Base-by-base conservation (phyloP, 92 coral and sea anemone species). In the Diadumene lineata region DNA sequence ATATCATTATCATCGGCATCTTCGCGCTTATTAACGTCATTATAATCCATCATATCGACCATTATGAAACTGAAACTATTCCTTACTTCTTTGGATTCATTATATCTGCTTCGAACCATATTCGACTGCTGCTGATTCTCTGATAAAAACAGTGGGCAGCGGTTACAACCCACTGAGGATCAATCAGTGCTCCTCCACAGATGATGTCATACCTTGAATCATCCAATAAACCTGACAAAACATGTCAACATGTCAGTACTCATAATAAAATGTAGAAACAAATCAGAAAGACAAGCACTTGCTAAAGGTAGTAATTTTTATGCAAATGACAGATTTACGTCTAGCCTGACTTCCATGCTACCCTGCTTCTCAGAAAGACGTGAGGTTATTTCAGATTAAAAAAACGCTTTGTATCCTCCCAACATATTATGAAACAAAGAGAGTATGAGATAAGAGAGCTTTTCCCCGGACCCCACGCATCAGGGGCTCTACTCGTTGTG, bases 61-160 rank as follows among this genome's bases (percentile, higher is more conserved):
- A 38, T 38, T 13, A 38, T 38, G 48, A 38, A 4, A 38, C 48
- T 38, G 6, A 86, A 88, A 63, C 13, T 38, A 38, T 38, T 38
- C 13, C 68, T 62, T 62, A 62, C 68, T 30, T 62, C 19, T 27
- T 62, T 1, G 31, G 34, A 1, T 1, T 1, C 18, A 1, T 28
- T 2, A 23, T 62, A 15, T 28, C 38, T 62, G 29, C 21, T 28
- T 62, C 68, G 21, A 28, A 62, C 68, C 68, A 62, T 27, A 62
- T 19, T 31, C 19, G 7, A 3, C n/a, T 62, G 9, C 6, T 28
- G 18, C 29, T 43, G 19, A 19, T 34, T 43, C 32, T 33, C 31
- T 11, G 19, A 30, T 66, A 66, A 43, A 66, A 66, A 55, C 71
- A 66, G 22, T 66, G 71, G 19, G 71, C 71, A 34, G 71, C 55